Conservation (phyloP, 2,888 invertebrate genomes). For the Timandra comae region DNA sequence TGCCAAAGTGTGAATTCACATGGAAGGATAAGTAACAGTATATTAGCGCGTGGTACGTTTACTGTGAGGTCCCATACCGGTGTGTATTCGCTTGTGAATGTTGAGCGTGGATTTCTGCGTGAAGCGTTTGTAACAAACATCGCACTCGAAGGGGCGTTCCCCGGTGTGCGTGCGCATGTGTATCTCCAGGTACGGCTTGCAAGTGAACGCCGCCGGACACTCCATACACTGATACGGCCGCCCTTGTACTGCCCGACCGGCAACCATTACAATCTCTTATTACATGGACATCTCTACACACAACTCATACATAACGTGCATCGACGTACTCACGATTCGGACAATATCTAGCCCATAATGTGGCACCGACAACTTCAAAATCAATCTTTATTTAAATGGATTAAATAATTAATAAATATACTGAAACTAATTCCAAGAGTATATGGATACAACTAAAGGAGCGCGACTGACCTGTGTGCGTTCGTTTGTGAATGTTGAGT, state of each 20-base stretch:
- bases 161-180: conserved; percentile 79
- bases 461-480: conserved; percentile 79
- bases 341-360: conserved; percentile 33
- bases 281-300: conserved; percentile 17
- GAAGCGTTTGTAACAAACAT: conserved; percentile 77
- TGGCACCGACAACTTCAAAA: conserved; percentile 70
- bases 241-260: conserved; percentile 67
- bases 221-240: conserved; percentile 76
- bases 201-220: conserved; percentile 77
- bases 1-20: conserved; percentile 2
- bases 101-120: conserved; percentile 78
- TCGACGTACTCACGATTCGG: conserved; percentile 31
- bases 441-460: conserved; percentile 11
- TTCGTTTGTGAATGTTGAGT: conserved; percentile 87
- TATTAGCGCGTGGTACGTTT: background rate
- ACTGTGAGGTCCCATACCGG: conserved; percentile 56
- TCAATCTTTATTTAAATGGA: conserved; percentile 16
- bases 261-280: no score
- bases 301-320: conserved; percentile 13
- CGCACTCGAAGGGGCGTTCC: conserved; percentile 76
- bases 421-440: conserved; percentile 6
- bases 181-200: conserved; percentile 79
- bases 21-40: background rate
- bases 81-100: conserved; percentile 78
- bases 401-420: conserved; percentile 16